These are phyloP conservation scores for Ophioderma brevispina DNA, from an alignment of 35 echinoderm and acorn worm genomes.

Conservation along the genomic window DNA sequence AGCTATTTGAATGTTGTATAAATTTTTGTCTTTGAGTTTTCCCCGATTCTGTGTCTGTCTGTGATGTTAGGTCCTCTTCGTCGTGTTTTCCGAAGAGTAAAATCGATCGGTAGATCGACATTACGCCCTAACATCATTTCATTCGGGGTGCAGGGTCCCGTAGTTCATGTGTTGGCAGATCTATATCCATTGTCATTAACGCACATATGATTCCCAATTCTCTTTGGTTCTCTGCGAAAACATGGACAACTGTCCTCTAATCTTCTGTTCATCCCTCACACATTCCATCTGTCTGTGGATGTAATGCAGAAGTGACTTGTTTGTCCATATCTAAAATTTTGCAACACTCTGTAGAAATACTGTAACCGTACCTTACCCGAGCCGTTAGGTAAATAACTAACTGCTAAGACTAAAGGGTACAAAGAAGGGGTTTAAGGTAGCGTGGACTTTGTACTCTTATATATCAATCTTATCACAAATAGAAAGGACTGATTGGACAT, in stretches of 20 bases:
- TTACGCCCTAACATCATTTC: slow-evolving; percentile 61
- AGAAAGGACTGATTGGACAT: no score
- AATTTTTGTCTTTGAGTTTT: not conserved
- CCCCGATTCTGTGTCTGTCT: not conserved
- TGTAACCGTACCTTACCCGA: slow-evolving; percentile 16
- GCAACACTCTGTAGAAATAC: slow-evolving; percentile 45
- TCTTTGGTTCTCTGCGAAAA: slow-evolving; percentile 24
- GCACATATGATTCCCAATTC: slow-evolving; percentile 50
- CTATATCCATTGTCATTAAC: slow-evolving; percentile 36
- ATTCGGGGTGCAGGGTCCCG: slow-evolving; percentile 40
- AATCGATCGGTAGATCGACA: slow-evolving; percentile 21
- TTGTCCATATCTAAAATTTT: slow-evolving; percentile 38
- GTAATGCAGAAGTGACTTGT: slow-evolving; percentile 4
- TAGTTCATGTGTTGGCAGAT: slow-evolving; percentile 40
- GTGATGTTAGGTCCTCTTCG: not conserved
- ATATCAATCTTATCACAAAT: no score
- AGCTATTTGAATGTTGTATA: not conserved
- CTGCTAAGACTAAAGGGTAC: no score
- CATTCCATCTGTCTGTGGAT: slow-evolving; percentile 57
- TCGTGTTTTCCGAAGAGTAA: not conserved
- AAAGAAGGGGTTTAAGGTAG: no score
- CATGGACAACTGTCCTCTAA: slow-evolving; percentile 1
- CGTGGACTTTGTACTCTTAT: no score
- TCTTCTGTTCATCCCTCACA: slow-evolving; percentile 25
- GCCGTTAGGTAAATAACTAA: no score